Base-by-base conservation (phyloP, 2,888 invertebrate genomes). In the Calameuta pallipes region DNA sequence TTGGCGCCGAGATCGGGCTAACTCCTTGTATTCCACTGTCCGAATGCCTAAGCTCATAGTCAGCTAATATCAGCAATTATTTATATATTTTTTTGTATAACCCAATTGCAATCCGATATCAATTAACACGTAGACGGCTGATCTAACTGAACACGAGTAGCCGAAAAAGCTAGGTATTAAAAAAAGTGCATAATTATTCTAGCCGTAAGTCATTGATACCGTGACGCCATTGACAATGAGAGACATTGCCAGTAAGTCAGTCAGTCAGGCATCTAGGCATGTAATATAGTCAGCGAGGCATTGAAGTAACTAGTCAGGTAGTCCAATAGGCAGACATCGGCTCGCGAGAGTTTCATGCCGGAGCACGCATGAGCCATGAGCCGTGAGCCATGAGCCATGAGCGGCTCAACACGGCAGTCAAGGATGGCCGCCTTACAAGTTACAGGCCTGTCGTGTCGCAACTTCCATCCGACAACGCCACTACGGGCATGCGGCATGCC, bases 401-500 rank as follows among this genome's bases (percentile, higher is more conserved):
- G 73, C 76, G 69, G 76, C 74, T 76, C 69, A 69, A 74, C 76
- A 74, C 83, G 82, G 85, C 86, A 85, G 86, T 89, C 90, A 90
- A 89, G 89, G 90, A 90, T 90, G 90, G 85, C 76, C 80, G 71
- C 79, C 80, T 71, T 83, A 82, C 84, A 81, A 82, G 80, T 69
- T 79, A 82, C 82, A 75, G 56, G 56, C 56, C 30, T 80, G 80
- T 81, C 85, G 86, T 88, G 88, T 87, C 85, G 87, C 88, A 88
- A 90, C 85, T 86, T 83, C 83, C 85, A 81, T 84, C 81, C 83
- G 84, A 84, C 86, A 83, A 85, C 88, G 86, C 89, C 87, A 89
- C 87, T 87, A 71, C 71, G 71, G 41, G 33, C 71, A 34, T 71
- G 33, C 34, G 33, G 31, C 71, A 23, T 56, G 76, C 68, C 73